These are phyloP conservation scores for Carassius auratus DNA, from an alignment of 2,113 vertebrate species.

Conservation along the genomic window DNA sequence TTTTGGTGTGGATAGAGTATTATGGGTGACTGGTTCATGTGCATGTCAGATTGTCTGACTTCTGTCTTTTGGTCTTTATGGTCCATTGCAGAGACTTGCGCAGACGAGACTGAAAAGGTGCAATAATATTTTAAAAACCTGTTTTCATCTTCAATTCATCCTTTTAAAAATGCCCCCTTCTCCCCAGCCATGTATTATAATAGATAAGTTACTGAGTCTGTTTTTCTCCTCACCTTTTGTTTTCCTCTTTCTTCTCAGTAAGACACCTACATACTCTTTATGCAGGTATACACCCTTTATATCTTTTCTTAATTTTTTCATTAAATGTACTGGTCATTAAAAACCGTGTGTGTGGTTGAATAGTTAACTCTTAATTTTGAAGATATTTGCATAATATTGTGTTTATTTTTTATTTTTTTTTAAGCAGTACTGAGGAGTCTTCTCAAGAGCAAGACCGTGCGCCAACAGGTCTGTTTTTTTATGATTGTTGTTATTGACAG, in stretches of 20 bases:
- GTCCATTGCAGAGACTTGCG: constrained; percentile 66
- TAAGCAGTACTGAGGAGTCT: constrained; percentile 12
- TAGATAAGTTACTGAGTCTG: not conserved
- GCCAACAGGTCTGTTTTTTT: constrained; percentile 20
- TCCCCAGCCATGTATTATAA: not conserved
- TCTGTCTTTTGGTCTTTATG: constrained; percentile 16
- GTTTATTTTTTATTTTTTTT: not conserved
- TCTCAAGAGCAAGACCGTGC: constrained; percentile 1
- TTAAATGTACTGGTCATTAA: not conserved
- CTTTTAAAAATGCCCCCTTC: not conserved
- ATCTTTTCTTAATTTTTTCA: not conserved
- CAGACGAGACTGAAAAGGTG: constrained; percentile 66
- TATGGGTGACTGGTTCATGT: not conserved
- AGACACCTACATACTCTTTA: constrained; percentile 72
- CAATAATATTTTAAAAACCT: not conserved
- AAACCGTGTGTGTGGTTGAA: not conserved
- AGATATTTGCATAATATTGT: not conserved
- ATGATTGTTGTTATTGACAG: not conserved
- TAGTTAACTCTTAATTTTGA: not conserved
- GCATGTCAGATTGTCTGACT: constrained; percentile 5
- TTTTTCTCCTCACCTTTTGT: not conserved
- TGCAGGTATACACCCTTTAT: constrained; percentile 75
- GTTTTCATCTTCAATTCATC: not conserved
- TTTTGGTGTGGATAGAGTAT: not conserved
- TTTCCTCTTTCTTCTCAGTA: constrained; percentile 61